phyloP scores from a whole-genome alignment of 2,113 vertebrate genomes.

The Promerops cafer region DNA sequence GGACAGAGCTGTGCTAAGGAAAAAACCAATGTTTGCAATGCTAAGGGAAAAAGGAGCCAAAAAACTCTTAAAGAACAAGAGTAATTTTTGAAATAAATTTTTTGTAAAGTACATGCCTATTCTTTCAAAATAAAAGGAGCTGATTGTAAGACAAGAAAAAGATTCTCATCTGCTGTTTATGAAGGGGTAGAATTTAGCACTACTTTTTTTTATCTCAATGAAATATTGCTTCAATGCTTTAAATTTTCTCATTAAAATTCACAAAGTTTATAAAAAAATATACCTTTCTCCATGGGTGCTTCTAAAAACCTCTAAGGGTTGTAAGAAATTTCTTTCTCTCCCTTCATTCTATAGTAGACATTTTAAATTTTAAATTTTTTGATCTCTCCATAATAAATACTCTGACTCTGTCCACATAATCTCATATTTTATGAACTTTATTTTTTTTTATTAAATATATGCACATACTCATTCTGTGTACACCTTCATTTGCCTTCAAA shows the following conservation, averaged over 20 bases:
- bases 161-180: not conserved
- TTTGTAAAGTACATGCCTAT: not conserved
- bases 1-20: not conserved
- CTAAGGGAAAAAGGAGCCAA: not conserved
- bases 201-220: not conserved
- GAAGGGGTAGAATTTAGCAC: not conserved
- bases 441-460: not conserved
- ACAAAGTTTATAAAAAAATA: not conserved
- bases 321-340: not conserved
- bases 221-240: not conserved
- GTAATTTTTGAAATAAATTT: not conserved
- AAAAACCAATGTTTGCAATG: not conserved
- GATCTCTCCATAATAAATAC: not conserved
- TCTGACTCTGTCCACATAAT: not conserved
- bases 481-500: not conserved
- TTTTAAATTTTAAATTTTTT: not conserved
- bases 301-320: not conserved
- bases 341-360: not conserved
- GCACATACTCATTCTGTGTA: not conserved
- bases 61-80: not conserved
- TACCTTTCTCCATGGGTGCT: not conserved
- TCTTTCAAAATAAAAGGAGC: not conserved
- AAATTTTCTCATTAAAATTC: not conserved
- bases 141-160: not conserved
- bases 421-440: not conserved